A percentile compares a stretch with the other conserved stretches of the same genome.
Conservation (phyloP, 1,140 invertebrate species). For the Drosophila willistoni region DNA sequence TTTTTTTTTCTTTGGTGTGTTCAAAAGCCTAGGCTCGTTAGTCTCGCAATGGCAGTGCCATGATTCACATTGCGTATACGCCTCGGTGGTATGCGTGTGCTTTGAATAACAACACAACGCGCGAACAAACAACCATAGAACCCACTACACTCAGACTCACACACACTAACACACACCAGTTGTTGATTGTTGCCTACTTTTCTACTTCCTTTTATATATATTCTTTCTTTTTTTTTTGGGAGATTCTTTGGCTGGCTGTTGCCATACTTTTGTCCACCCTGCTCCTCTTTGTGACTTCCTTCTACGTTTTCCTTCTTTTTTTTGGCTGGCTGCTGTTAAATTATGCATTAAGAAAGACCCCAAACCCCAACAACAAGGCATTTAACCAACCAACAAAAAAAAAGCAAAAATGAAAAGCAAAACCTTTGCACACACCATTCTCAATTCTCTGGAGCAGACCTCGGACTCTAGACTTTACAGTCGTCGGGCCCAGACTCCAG, state of each 20-base stretch:
- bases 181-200: slow-evolving; percentile 78
- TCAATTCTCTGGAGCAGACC: slow-evolving; percentile 24
- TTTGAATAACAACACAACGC: slow-evolving; percentile 73
- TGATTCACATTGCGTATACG: slow-evolving; percentile 59
- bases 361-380: slow-evolving; percentile 31
- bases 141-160: not conserved
- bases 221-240: not conserved
- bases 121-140: slow-evolving; percentile 4
- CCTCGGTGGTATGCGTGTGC: slow-evolving; percentile 63
- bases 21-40: slow-evolving; percentile 50
- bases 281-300: slow-evolving; percentile 6
- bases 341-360: slow-evolving; percentile 73
- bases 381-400: not conserved
- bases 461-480: slow-evolving; percentile 33
- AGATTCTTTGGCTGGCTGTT: not conserved
- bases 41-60: slow-evolving; percentile 40
- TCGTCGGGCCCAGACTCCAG: slow-evolving; percentile 38
- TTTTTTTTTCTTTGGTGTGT: slow-evolving; percentile 11
- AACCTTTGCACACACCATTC: slow-evolving; percentile 36
- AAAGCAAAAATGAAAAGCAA: not conserved
- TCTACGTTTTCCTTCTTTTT: slow-evolving; percentile 11
- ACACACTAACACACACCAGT: slow-evolving; percentile 34
- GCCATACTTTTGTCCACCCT: slow-evolving; percentile 11
- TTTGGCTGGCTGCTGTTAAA: slow-evolving; percentile 65
- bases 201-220: slow-evolving; percentile 40